A percentile compares a stretch with the other conserved stretches of the same genome.
phyloP scores from a whole-genome alignment of 2,797 vertebrate species.

The Eulemur coronatus region DNA sequence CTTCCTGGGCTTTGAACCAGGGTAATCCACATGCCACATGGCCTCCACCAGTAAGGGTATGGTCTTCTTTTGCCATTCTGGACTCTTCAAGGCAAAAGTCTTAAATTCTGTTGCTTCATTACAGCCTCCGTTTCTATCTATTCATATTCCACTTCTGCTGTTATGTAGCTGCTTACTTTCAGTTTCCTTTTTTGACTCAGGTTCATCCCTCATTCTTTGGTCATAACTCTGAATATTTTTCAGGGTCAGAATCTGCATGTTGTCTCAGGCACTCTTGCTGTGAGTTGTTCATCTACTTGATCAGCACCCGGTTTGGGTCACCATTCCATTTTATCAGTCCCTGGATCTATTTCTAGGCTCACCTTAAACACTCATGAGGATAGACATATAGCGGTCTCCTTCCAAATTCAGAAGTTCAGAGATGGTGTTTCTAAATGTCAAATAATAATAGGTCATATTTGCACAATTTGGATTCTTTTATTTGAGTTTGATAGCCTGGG shows the following conservation, averaged over 20 bases:
- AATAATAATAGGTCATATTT: background rate
- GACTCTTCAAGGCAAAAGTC: background rate
- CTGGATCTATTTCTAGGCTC: background rate
- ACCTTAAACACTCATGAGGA: background rate
- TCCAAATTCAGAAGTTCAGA: background rate
- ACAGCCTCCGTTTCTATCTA: background rate
- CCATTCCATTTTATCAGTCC: background rate
- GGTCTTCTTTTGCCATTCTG: background rate
- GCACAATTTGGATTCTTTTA: background rate
- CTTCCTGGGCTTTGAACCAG: background rate
- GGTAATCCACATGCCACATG: rapidly evolving
- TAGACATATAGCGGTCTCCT: background rate
- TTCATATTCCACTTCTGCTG: background rate
- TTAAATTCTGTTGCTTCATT: background rate
- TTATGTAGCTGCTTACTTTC: background rate
- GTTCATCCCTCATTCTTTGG: background rate
- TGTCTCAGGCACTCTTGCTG: background rate
- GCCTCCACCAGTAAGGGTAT: rapidly evolving
- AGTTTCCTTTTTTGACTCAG: background rate
- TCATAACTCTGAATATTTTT: background rate
- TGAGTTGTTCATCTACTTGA: background rate
- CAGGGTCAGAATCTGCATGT: background rate
- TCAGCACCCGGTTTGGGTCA: background rate
- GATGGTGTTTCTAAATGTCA: background rate
- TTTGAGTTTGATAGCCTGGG: background rate